Conservation (phyloP, 2,113 vertebrate genomes). For the Grallaria varia region DNA sequence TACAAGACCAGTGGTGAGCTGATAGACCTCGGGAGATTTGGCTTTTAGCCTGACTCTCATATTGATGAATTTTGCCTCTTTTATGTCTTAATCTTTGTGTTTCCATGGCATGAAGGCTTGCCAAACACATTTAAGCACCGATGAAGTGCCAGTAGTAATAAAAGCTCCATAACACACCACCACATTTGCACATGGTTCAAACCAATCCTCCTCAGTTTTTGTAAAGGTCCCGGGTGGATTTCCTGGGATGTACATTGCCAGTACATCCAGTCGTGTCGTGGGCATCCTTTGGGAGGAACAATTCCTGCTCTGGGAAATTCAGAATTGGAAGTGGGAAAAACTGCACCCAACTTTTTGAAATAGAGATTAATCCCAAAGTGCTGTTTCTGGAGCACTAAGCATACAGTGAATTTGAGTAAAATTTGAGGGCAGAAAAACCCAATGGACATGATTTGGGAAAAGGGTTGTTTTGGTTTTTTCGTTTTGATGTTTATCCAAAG, state of each 20-base stretch:
- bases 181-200: not conserved
- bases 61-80: not conserved
- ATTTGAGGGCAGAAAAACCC: not conserved
- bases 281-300: not conserved
- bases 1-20: not conserved
- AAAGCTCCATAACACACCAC: not conserved
- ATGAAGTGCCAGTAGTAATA: not conserved
- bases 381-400: not conserved
- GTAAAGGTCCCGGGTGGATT: not conserved
- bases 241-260: not conserved
- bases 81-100: not conserved
- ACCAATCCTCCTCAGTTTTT: not conserved
- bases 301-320: not conserved
- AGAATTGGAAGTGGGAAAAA: not conserved
- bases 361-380: not conserved
- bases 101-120: not conserved
- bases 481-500: not conserved
- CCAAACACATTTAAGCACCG: not conserved
- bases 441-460: not conserved
- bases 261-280: accelerated
- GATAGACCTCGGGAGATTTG: not conserved
- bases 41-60: not conserved
- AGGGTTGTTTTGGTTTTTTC: not conserved
- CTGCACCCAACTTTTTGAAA: not conserved
- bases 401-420: not conserved